A percentile compares a stretch with the other conserved stretches of the same genome.
Conservation (phyloP, 2,888 invertebrate genomes). For the Acholoe squamosa region DNA sequence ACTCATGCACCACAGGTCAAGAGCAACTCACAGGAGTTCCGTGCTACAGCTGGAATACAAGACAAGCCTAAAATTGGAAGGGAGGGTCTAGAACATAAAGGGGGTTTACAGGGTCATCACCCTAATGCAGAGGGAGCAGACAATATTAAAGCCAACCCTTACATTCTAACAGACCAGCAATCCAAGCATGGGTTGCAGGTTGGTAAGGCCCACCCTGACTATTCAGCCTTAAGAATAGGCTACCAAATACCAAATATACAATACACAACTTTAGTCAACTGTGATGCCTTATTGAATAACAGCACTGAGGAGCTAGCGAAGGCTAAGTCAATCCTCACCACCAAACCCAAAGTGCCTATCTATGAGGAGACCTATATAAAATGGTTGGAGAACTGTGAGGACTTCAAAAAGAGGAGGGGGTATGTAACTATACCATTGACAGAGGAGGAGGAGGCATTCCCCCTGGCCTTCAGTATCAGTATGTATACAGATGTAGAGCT, state of each 20-base stretch:
- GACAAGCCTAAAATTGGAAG: no score
- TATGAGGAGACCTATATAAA: conserved; percentile 73
- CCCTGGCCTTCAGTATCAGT: conserved; percentile 77
- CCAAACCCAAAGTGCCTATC: conserved; percentile 68
- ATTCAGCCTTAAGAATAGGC: background rate
- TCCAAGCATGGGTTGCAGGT: background rate
- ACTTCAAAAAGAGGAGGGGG: conserved; percentile 70
- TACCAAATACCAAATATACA: conserved; percentile 66
- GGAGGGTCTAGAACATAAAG: no score
- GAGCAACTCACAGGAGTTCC: no score
- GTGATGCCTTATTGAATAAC: conserved; percentile 72
- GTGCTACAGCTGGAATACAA: no score
- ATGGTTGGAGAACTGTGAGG: conserved; percentile 73
- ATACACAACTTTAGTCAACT: conserved; percentile 69
- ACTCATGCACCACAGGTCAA: no score
- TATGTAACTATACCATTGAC: conserved; percentile 72
- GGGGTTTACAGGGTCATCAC: no score
- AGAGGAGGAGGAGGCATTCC: conserved; percentile 74
- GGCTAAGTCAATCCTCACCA: conserved; percentile 69
- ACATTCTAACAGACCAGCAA: background rate
- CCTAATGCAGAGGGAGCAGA: background rate
- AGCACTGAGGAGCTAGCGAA: conserved; percentile 71
- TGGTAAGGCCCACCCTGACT: background rate
- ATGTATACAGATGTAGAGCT: conserved; percentile 78
- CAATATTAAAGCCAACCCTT: background rate